Conservation (phyloP, 2,888 invertebrate species). For the Erebia aethiops region DNA sequence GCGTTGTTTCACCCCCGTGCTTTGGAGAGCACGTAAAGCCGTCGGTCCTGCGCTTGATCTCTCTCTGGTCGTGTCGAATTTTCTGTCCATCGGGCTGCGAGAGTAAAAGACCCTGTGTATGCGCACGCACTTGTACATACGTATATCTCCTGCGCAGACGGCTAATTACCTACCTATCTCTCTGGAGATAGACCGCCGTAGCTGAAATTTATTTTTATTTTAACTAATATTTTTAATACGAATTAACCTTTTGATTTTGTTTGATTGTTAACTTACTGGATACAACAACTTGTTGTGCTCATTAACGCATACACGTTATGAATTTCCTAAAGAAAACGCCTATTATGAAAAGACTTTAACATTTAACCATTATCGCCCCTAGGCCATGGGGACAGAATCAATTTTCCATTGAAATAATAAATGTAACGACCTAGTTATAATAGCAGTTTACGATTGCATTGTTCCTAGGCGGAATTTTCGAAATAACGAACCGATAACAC, state of each 20-base stretch:
- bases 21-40: too few species aligned
- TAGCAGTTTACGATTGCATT: constrained; percentile 43
- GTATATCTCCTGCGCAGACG: too few species aligned
- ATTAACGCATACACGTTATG: constrained; percentile 27
- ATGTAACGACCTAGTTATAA: constrained; percentile 42
- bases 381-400: not conserved
- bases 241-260: not conserved
- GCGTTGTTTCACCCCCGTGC: too few species aligned
- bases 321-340: constrained; percentile 30
- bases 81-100: too few species aligned
- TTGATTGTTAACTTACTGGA: constrained; percentile 12
- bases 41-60: too few species aligned
- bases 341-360: constrained; percentile 15
- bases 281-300: constrained; percentile 20
- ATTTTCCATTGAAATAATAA: not conserved
- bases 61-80: too few species aligned
- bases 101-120: too few species aligned
- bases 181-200: too few species aligned
- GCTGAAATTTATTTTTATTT: too few species aligned
- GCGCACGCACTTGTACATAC: too few species aligned
- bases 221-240: not conserved
- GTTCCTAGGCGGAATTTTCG: constrained; percentile 48
- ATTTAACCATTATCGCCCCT: constrained; percentile 8
- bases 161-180: too few species aligned
- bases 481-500: constrained; percentile 50